Conservation (phyloP, 2,888 invertebrate genomes). For the Lottia scabra region DNA sequence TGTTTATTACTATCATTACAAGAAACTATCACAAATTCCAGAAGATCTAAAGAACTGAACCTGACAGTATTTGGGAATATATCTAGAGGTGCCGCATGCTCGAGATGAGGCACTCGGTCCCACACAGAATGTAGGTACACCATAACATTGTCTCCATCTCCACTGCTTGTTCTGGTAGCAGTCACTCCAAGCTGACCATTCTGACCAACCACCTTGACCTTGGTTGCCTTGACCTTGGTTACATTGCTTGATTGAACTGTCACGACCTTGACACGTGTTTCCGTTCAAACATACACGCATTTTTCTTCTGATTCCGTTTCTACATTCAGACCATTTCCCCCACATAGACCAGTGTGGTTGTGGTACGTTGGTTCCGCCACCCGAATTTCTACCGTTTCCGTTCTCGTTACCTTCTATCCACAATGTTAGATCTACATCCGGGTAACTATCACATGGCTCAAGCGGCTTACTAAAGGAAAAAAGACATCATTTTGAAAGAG, state of each 20-base stretch:
- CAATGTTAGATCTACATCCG: background rate
- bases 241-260: background rate
- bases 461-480: background rate
- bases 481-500: no score
- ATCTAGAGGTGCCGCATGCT: background rate
- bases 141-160: background rate
- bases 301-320: background rate
- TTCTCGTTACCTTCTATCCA: background rate
- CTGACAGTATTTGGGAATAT: background rate
- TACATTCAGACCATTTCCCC: background rate
- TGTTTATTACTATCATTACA: background rate
- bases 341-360: background rate
- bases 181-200: background rate
- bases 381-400: background rate
- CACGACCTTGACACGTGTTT: background rate
- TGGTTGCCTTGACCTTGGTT: background rate
- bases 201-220: background rate
- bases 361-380: background rate
- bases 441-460: background rate
- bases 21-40: background rate
- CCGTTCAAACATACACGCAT: background rate
- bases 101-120: background rate
- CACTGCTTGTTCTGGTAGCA: background rate
- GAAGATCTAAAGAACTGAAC: background rate
- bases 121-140: background rate